These are phyloP conservation scores for Cryptophagus acutangulus DNA, from an alignment of 2,888 invertebrate species.

Conservation along the genomic window DNA sequence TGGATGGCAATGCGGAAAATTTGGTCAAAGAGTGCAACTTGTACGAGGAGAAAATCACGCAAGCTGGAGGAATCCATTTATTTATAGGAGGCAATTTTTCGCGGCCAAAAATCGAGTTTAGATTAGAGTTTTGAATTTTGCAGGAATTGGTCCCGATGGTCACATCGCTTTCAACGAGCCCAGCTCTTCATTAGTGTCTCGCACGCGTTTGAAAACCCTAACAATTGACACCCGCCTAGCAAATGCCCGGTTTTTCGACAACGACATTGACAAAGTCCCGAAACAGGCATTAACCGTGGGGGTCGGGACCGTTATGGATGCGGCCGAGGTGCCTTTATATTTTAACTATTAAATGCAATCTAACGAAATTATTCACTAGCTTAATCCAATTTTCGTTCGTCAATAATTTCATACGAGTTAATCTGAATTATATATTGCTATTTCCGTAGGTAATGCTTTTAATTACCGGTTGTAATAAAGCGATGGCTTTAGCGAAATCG, in stretches of 20 bases:
- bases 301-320: conserved; percentile 94
- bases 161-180: conserved; percentile 98
- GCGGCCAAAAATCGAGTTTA: background rate
- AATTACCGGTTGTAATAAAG: conserved; percentile 91
- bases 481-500: conserved; percentile 92
- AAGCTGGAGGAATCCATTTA: conserved; percentile 84
- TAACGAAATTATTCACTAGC: too few relatives aligned
- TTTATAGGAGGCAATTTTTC: conserved; percentile 72
- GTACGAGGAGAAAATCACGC: conserved; percentile 74
- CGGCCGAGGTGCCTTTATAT: conserved; percentile 74
- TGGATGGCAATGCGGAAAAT: conserved; percentile 83
- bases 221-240: conserved; percentile 90
- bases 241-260: conserved; percentile 90
- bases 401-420: background rate
- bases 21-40: conserved; percentile 73
- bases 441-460: conserved; percentile 85
- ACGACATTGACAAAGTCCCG: conserved; percentile 85
- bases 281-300: conserved; percentile 90
- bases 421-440: background rate
- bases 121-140: conserved; percentile 57
- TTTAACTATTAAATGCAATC: too few relatives aligned
- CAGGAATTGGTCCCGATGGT: conserved; percentile 92
- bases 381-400: too few relatives aligned
- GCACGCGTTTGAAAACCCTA: conserved; percentile 91
- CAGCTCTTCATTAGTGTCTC: conserved; percentile 84